Conservation (phyloP, 2,113 vertebrate genomes). For the Capreolus pygargus region DNA sequence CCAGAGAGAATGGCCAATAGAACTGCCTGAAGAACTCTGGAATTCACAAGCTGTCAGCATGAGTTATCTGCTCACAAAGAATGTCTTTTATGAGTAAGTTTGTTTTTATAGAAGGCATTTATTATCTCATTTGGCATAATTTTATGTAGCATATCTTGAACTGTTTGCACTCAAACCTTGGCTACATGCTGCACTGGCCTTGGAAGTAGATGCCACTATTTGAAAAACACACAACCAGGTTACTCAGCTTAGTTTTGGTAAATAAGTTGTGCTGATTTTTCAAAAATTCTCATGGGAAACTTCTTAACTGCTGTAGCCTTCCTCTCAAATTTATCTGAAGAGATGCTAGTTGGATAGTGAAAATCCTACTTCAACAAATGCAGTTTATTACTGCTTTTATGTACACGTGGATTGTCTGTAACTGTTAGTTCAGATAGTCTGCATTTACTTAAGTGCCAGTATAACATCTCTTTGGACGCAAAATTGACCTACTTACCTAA, state of each 20-base stretch:
- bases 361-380: constrained; percentile 24
- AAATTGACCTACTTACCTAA: not conserved
- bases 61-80: constrained; percentile 33
- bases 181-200: not conserved
- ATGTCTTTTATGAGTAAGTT: constrained; percentile 39
- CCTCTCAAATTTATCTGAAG: constrained; percentile 36
- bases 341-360: not conserved
- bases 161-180: constrained; percentile 32
- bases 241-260: not conserved
- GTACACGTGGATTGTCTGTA: not conserved
- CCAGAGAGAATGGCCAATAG: not conserved
- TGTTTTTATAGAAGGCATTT: constrained; percentile 46
- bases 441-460: constrained; percentile 15
- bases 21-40: constrained; percentile 3
- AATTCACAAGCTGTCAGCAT: constrained; percentile 34
- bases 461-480: not conserved
- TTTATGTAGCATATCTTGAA: constrained; percentile 29
- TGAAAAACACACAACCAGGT: not conserved
- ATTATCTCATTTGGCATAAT: constrained; percentile 22
- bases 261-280: constrained; percentile 10
- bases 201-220: constrained; percentile 2
- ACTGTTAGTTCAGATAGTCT: not conserved
- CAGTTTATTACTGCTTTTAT: not conserved
- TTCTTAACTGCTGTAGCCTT: not conserved
- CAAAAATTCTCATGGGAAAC: not conserved